Base-by-base conservation (phyloP, 2,888 invertebrate genomes). In the Spodoptera picta region DNA sequence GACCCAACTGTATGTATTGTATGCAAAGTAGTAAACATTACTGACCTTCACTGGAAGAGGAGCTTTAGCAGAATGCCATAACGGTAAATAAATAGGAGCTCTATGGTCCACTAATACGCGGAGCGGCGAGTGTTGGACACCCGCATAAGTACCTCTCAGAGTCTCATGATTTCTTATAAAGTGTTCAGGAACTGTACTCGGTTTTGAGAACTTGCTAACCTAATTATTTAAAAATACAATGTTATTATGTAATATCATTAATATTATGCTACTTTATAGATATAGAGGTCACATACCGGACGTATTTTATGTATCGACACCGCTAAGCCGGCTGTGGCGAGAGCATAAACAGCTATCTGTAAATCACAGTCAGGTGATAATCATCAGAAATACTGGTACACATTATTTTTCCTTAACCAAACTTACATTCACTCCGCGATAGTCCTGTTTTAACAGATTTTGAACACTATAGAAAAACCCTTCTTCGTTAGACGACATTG, bases 141-240 rank as follows among this genome's bases (percentile, higher is more conserved):
- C 93, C 2, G 83, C 89, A 51, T 95, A 95, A 12, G 83, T 86
- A 6, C 96, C 96, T 75, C 87, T 89, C 52, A 96, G 85, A 1
- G 92, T 88, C 76, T 95, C 92, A 87, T 94, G 95, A 19, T 90
- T 90, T 71, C 85, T 89, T 73, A 96, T 87, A 75, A 96, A 96
- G 77, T 94, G 95, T 45, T 91, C 90, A 64, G 96, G 96, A 79
- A 96, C 90, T 84, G 95, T 95, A 31, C 88, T 88, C 14, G 96
- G 95, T 80, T 94, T 95, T 43, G 94, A 95, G 84, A 96, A 96
- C 89, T 95, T 96, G 86, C 95, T 95, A 84, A 96, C 94, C 96
- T 96, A 83, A 73, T 83, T 80, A 77, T 52, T 79, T 75, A 73
- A 65, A 77, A 51, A 46, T 70, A 70, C 60, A 73, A 75, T 77